Conservation (phyloP, 2,113 vertebrate species). For the Copsychus sechellarum region DNA sequence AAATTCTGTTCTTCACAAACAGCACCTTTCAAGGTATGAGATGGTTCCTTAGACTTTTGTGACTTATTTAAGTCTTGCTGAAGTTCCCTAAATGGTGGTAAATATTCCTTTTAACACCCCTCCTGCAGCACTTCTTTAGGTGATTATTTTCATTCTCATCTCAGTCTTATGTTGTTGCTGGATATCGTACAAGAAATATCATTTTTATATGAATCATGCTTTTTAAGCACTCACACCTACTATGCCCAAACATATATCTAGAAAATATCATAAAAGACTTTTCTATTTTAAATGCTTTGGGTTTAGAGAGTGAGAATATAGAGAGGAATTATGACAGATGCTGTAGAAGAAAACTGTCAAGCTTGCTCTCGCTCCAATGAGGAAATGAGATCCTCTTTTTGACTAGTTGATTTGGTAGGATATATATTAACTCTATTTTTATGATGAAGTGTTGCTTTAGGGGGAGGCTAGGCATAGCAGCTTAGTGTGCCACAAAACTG, state of each 20-base stretch:
- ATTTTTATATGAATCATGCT: constrained; percentile 6
- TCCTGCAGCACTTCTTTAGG: background rate
- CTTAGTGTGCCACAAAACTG: accelerated
- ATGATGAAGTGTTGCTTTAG: background rate
- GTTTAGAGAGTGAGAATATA: background rate
- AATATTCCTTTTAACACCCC: background rate
- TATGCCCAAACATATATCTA: background rate
- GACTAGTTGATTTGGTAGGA: background rate
- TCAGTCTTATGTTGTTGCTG: background rate
- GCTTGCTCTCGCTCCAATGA: background rate
- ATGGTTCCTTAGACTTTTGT: background rate
- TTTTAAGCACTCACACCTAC: background rate
- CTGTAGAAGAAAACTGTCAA: background rate
- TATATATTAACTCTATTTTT: background rate
- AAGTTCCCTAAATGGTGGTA: background rate
- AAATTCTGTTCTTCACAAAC: too few relatives aligned
- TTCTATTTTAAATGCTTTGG: background rate
- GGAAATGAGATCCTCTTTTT: background rate
- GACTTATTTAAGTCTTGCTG: background rate
- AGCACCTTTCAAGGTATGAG: background rate
- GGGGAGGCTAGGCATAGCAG: background rate
- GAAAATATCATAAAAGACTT: background rate
- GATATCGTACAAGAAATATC: background rate
- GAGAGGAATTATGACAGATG: background rate
- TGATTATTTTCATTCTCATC: background rate